A percentile compares a stretch with the other conserved stretches of the same genome.
Conservation (phyloP, 2,888 invertebrate species). For the Cremastinae sp. region DNA sequence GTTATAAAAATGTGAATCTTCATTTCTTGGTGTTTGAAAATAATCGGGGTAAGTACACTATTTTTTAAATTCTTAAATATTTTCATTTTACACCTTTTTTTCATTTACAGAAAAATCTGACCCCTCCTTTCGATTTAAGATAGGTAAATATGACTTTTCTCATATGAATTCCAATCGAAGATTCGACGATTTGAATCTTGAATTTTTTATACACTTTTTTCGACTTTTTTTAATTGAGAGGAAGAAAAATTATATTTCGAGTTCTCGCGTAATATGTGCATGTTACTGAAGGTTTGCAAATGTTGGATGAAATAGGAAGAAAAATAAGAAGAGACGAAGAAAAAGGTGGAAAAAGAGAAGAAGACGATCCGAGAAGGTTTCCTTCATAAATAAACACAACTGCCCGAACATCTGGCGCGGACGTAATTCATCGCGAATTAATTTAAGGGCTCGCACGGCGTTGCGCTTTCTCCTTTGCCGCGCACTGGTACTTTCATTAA, state of each 20-base stretch:
- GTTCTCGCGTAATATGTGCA: neutral
- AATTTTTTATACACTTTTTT: too few relatives aligned
- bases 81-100: too few relatives aligned
- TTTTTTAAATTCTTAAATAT: too few relatives aligned
- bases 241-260: too few relatives aligned
- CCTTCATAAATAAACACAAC: slow-evolving; percentile 80
- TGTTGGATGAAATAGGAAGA: slow-evolving; percentile 6
- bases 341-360: slow-evolving; percentile 43
- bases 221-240: too few relatives aligned
- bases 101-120: too few relatives aligned
- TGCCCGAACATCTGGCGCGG: slow-evolving; percentile 79
- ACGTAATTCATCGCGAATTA: slow-evolving; percentile 81
- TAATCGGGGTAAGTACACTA: too few relatives aligned
- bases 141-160: too few relatives aligned
- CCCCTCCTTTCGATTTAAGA: too few relatives aligned
- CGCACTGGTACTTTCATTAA: slow-evolving; percentile 79
- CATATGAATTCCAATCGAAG: too few relatives aligned
- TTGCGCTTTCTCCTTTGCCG: slow-evolving; percentile 67
- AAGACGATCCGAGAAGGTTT: slow-evolving; percentile 75
- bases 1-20: neutral
- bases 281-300: neutral
- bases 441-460: slow-evolving; percentile 76
- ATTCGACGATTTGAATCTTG: too few relatives aligned
- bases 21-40: neutral
- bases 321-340: slow-evolving; percentile 22